A percentile compares a stretch with the other conserved stretches of the same genome.
Evolutionary conservation across 2,113 vertebrate genomes (phyloP).

Genomic region (Nanorana parkeri): DNA sequence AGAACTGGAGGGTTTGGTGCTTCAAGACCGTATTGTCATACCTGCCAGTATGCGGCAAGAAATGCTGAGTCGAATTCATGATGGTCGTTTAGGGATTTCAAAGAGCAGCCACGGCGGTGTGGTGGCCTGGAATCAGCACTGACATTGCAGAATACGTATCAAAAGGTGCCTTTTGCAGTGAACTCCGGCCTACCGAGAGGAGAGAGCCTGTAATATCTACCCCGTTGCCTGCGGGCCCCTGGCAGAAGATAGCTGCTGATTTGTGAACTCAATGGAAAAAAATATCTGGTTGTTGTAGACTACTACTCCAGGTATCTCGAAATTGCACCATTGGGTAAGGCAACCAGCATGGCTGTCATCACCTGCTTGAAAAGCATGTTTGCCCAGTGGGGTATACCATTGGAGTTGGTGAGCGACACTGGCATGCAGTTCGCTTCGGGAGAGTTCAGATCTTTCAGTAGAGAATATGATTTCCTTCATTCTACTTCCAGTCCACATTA

Average conservation of each 20-base stretch:
- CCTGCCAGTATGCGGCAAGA: conserved; percentile 2
- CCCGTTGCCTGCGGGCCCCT: conserved; percentile 4
- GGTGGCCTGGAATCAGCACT: too few species aligned
- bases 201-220: conserved; percentile 37
- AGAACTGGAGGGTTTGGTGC: background rate
- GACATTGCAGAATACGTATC: background rate
- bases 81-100: too few species aligned
- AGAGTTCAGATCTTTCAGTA: conserved; percentile 31
- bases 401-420: conserved; percentile 56
- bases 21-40: background rate
- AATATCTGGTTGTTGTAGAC: too few species aligned
- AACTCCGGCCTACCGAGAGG: conserved; percentile 21
- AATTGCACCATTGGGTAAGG: too few species aligned
- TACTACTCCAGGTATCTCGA: too few species aligned
- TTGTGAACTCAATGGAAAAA: too few species aligned
- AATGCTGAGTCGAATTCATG: too few species aligned
- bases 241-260: conserved; percentile 31
- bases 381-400: conserved; percentile 42
- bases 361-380: conserved; percentile 46
- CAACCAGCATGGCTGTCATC: too few species aligned
- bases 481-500: conserved; percentile 49
- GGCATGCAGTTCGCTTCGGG: conserved; percentile 46
- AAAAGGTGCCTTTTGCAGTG: conserved; percentile 22
- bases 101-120: too few species aligned
- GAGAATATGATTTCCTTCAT: conserved; percentile 46